Evolutionary conservation across 2,888 invertebrate genomes (phyloP), one percentile per base, ranked within the genome.

Genomic region (Nemotelus nigrinus): DNA sequence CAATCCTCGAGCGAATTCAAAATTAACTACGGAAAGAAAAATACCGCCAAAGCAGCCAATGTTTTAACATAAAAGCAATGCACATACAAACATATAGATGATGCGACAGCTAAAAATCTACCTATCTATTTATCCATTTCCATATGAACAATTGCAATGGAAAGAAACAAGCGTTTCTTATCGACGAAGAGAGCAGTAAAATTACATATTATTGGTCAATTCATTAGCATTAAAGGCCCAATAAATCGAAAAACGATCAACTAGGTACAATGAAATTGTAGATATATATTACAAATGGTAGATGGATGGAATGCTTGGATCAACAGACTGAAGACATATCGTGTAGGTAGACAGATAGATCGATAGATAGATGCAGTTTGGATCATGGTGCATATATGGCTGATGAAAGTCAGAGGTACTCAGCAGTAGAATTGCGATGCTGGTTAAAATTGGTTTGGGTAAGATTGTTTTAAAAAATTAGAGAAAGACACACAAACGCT

Each of bases 181-280:
- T 70, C 70, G 25, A 25, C n/a, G n/a, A 41, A n/a, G 8, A 70
- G 3, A 48, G 63, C 63, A 74, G 63, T 74, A 74, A 74, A 74
- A 74, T 74, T 74, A 74, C 74, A 74, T 72, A 74, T 74, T 74
- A 74, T 74, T 74, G 74, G 74, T 74, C 74, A 74, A 74, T 74
- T 74, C 74, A 74, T 74, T 60, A 74, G 48, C 60, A 74, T 74
- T 74, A 74, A 74, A 74, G 63, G 74, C 7, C 63, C 60, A 74
- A 74, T 74, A 74, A 74, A 74, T 74, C 74, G 25, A 39, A 48
- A 74, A 74, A 58, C 47, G 43, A 48, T 60, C 74, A 70, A 55
- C 0, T 25, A 25, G 25, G 55, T 55, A 10, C 55, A 55, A 70
- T 50, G 70, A 39, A 70, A 70, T 70, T 41, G 70, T 25, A 6